Base-by-base conservation (phyloP, 23 tunicate genomes). In the Halocynthia roretzi region DNA sequence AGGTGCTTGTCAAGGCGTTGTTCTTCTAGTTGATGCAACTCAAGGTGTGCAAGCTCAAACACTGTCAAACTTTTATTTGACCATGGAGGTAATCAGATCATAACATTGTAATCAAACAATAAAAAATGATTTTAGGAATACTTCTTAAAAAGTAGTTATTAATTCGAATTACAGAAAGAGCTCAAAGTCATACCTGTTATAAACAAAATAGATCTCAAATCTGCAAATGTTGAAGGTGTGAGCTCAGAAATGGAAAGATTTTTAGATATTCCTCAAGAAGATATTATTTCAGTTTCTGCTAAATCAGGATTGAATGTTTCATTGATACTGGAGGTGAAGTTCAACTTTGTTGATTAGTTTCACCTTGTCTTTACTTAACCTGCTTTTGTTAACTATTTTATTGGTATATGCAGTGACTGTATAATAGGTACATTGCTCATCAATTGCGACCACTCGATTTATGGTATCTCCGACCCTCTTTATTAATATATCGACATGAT, bases 21-120 rank as follows among this genome's bases (percentile, higher is more conserved):
- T 93, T n/a, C 81, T 93, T 7, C 63, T 93, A 7, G 98, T 93
- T 5, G 98, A 93, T 83, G 98, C 98, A 7, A 56, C 98, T n/a
- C 98, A 93, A 81, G 98, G 98, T 5, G 84, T 91, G 8, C 91
- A 91, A 79, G 98, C 98, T 6, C 98, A 93, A 68, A 93, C 98
- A n/a, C 57, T 93, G 50, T 85, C 98, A 5, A 93, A 93, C 64
- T 93, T 86, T 75, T 86, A 85, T 55, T 78, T 93, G 55, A 72
- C 98, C 7, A 77, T 93, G 83, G 98, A 93, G 79, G 86, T 85
- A 52, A 31, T 31, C 44, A 4, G 44, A 31, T 31, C 44, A 31
- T 1, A 31, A 70, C 48, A 19, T 70, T 58, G 2, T 58, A 14
- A 58, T 17, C 17, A 58, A 14, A 58, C 64, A 15, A 58, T 58